These are phyloP conservation scores for Hetaerina titia DNA, from an alignment of 2,888 invertebrate species.

Conservation along the genomic window DNA sequence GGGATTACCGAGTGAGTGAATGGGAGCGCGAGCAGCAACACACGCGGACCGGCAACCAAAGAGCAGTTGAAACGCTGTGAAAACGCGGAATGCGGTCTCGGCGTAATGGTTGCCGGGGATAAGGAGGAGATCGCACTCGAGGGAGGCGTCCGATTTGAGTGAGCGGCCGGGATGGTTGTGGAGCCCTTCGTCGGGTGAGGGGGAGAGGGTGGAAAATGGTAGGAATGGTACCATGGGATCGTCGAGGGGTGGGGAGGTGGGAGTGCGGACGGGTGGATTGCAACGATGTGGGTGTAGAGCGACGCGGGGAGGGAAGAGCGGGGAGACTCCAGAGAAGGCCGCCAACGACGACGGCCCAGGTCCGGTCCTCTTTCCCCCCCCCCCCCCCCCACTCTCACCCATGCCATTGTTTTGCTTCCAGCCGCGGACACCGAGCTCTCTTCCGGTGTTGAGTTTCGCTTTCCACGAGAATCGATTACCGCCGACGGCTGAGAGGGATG, in stretches of 20 bases:
- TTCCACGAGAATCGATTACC: slow-evolving; percentile 66
- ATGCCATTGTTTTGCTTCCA: slow-evolving; percentile 35
- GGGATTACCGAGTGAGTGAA: neutral
- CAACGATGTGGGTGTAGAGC: neutral
- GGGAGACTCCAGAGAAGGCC: neutral
- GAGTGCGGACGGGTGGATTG: neutral
- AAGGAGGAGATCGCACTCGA: neutral
- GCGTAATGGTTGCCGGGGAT: neutral
- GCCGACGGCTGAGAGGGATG: neutral
- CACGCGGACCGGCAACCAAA: neutral
- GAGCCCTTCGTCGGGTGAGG: too few relatives aligned
- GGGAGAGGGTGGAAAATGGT: neutral
- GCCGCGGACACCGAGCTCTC: slow-evolving; percentile 6
- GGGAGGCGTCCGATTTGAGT: neutral
- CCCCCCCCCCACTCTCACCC: neutral
- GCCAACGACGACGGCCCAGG: too few relatives aligned
- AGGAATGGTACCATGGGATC: neutral
- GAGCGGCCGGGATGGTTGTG: neutral
- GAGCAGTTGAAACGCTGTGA: neutral
- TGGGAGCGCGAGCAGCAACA: neutral
- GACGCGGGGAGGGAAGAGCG: neutral
- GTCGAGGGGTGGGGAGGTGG: neutral
- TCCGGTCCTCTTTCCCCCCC: neutral
- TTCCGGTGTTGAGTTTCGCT: slow-evolving; percentile 61
- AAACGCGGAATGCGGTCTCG: neutral